phyloP scores from a whole-genome alignment of 2,888 invertebrate species.

The Cephus runcator region DNA sequence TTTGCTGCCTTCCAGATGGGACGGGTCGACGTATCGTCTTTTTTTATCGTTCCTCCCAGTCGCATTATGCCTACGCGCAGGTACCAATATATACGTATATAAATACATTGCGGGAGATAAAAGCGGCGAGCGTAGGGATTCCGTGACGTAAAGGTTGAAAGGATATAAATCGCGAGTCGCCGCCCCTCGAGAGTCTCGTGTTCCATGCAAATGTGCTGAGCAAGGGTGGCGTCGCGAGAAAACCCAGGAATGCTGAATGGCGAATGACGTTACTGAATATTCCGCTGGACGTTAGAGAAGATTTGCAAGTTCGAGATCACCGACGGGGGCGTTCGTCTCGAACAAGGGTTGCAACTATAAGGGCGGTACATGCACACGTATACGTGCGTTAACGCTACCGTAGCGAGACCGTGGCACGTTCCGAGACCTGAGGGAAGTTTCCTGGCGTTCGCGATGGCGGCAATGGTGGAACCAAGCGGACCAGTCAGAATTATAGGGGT shows the following conservation, averaged over 20 bases:
- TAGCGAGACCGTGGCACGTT: background rate
- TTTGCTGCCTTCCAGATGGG: background rate
- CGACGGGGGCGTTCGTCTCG: background rate
- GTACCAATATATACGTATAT: background rate
- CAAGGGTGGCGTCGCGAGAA: background rate
- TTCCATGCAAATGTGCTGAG: background rate
- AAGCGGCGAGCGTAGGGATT: background rate
- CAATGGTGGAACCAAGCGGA: conserved; percentile 38
- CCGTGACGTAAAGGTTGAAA: background rate
- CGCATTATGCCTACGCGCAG: background rate
- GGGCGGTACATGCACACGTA: background rate
- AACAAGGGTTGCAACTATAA: background rate
- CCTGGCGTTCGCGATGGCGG: conserved; percentile 21
- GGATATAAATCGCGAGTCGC: background rate
- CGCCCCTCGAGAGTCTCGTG: background rate
- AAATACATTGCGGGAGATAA: background rate
- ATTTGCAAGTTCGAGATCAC: background rate
- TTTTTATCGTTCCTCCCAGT: background rate
- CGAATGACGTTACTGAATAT: background rate
- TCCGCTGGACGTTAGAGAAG: background rate
- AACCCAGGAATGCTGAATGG: background rate
- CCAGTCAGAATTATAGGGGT: conserved; percentile 54
- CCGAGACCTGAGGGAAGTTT: background rate
- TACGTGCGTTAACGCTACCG: background rate
- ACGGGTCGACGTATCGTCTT: background rate